A percentile compares a stretch with the other conserved stretches of the same genome.
Evolutionary conservation across 2,113 vertebrate species (phyloP).

Genomic region (Glaucidium brasilianum): DNA sequence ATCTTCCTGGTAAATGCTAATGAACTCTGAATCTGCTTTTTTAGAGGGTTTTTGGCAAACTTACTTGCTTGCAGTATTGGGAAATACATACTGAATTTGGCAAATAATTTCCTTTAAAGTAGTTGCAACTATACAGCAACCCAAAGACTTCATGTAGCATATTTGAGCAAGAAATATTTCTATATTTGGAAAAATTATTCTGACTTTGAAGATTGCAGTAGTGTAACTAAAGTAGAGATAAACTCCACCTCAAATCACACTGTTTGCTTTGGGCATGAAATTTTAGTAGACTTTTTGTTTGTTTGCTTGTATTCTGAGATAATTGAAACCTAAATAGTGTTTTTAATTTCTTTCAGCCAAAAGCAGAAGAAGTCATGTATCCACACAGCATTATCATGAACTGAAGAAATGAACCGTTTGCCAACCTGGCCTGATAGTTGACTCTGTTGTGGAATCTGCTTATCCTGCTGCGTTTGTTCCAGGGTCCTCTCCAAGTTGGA

Average conservation of each 20-base stretch:
- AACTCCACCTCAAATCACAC: neutral
- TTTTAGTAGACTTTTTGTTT: neutral
- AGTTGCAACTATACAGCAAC: neutral
- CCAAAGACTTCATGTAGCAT: neutral
- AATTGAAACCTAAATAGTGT: neutral
- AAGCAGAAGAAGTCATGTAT: neutral
- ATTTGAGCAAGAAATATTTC: neutral
- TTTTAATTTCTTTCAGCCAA: neutral
- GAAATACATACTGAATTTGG: neutral
- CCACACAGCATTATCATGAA: neutral
- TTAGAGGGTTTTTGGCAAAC: neutral
- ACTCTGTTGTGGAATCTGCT: neutral
- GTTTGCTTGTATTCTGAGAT: neutral
- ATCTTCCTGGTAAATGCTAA: neutral
- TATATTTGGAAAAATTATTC: neutral
- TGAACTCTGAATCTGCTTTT: neutral
- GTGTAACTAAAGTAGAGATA: neutral
- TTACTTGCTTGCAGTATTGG: neutral
- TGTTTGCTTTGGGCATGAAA: neutral
- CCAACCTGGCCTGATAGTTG: neutral
- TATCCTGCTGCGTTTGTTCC: neutral
- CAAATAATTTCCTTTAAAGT: neutral
- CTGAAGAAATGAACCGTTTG: neutral
- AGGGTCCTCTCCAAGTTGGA: neutral
- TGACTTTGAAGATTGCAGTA: neutral